Base-by-base conservation (phyloP, 2,888 invertebrate genomes). In the Smittia aterrima region DNA sequence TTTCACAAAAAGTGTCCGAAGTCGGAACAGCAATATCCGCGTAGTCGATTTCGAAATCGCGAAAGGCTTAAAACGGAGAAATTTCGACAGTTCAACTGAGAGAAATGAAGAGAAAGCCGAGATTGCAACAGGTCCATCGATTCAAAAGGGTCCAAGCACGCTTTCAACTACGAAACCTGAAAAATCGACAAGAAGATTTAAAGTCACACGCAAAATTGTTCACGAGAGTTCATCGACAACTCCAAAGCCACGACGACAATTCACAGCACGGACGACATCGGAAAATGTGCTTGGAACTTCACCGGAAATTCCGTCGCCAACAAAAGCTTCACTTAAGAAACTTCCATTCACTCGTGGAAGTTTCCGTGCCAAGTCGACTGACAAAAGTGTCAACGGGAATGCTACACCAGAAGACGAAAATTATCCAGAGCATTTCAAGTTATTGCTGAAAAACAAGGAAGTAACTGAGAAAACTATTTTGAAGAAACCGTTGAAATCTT, bases 341-440 rank as follows among this genome's bases (percentile, higher is more conserved):
- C 7, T 54, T 25, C 70, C 70, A 25, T 18, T 40, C 11, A 62
- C 58, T 16, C 58, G 72, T 24, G 72, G 72, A 58, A 72, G 18
- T 24, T 72, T 62, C 20, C 32, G 62, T 3, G 27, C 72, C 16
- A 72, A 72, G 38, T 1, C 38, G 6, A 22, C 22, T 6, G 54
- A 18, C 1, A 62, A 62, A 24, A 11, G 6, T 3, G 70, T 16
- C 1, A 24, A 58, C 20, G 62, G 25, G 4, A 25, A 38, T 9
- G 38, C 1, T 2, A 22, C 38, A 2, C 20, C 40, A 11, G 74
- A 66, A n/a, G 74, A 47, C 11, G 66, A 40, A 27, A 74, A 74
- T 53, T 74, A 74, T 27, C 74, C 74, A 9, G 66, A 64, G 41
- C 74, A 74, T 66, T 74, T 74, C 27, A 74, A 74, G 20, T 32